phyloP scores from a whole-genome alignment of 2,113 vertebrate genomes.

The Baryphthengus martii region DNA sequence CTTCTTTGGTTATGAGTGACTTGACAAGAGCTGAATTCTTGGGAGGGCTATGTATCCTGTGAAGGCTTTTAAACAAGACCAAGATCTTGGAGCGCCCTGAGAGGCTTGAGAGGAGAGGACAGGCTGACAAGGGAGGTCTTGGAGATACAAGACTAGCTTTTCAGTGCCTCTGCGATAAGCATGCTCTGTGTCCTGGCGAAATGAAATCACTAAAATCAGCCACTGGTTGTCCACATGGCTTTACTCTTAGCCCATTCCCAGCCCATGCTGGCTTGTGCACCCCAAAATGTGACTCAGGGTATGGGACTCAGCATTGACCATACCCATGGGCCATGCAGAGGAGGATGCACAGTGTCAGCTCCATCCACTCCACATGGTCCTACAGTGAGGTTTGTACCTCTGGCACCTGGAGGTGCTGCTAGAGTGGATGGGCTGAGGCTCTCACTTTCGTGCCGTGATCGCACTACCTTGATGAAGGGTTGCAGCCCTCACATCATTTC shows the following conservation, averaged over 20 bases:
- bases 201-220: not conserved
- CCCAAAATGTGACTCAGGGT: not conserved
- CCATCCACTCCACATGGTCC: accelerated
- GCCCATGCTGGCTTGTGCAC: not conserved
- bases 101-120: not conserved
- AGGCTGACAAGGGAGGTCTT: not conserved
- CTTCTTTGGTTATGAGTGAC: not conserved
- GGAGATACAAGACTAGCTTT: not conserved
- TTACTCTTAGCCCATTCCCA: not conserved
- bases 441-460: not conserved
- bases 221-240: not conserved
- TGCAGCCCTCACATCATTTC: not conserved
- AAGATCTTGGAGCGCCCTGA: not conserved
- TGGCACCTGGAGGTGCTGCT: not conserved
- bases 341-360: not conserved
- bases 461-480: not conserved
- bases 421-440: not conserved
- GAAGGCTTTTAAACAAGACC: not conserved
- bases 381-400: not conserved
- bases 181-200: not conserved
- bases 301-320: not conserved
- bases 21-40: not conserved
- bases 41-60: not conserved
- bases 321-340: accelerated
- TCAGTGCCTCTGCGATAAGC: not conserved